Evolutionary conservation across 2,797 vertebrate species (phyloP).

Genomic region (Crotalus adamanteus): DNA sequence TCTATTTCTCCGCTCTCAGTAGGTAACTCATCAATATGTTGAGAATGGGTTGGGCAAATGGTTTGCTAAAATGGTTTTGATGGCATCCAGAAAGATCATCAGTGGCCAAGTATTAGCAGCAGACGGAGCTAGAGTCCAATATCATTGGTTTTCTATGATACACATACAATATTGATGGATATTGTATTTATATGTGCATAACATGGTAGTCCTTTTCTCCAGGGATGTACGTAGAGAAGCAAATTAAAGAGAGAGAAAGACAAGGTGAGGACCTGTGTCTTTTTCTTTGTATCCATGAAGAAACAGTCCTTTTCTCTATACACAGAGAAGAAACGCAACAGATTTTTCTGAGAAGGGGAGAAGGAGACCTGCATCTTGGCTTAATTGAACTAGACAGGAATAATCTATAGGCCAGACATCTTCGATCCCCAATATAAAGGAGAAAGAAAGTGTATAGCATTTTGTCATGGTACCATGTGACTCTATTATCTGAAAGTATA

Average conservation of each 20-base stretch:
- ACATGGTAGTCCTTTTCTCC: background rate
- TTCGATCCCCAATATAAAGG: background rate
- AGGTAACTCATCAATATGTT: background rate
- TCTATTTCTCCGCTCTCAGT: background rate
- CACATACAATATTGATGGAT: background rate
- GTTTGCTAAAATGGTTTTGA: background rate
- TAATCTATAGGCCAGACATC: background rate
- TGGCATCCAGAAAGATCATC: background rate
- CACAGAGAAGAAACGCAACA: background rate
- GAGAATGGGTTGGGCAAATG: background rate
- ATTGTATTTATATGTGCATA: background rate
- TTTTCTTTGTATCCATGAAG: background rate
- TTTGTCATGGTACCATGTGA: background rate
- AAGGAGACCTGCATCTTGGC: background rate
- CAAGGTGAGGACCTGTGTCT: background rate
- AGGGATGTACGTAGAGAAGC: background rate
- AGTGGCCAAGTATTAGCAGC: background rate
- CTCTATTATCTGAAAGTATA: background rate
- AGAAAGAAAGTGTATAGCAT: background rate
- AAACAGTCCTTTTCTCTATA: background rate
- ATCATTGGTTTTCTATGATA: background rate
- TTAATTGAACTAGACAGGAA: background rate
- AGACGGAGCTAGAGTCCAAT: background rate
- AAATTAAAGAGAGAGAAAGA: background rate
- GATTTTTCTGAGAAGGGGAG: background rate